These are phyloP conservation scores for Episyrphus balteatus DNA, from an alignment of 1,140 invertebrate species.

Conservation along the genomic window DNA sequence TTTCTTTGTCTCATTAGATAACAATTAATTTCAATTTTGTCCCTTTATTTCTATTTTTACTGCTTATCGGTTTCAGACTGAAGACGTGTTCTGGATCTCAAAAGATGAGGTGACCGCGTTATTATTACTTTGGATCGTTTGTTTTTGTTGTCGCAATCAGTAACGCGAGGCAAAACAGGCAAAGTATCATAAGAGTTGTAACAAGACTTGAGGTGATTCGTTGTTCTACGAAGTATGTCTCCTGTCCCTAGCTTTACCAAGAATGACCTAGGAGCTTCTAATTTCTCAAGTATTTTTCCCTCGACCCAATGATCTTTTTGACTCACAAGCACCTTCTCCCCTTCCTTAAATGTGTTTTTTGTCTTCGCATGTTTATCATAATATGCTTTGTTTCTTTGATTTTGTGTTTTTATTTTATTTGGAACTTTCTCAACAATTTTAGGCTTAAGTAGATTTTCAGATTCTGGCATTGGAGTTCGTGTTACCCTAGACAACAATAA, in stretches of 20 bases:
- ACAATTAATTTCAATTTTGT: too few species aligned
- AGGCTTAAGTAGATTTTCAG: background rate
- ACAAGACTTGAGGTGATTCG: background rate
- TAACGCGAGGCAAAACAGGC: too few species aligned
- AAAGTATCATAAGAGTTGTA: background rate
- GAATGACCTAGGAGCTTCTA: background rate
- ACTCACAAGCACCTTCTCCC: background rate
- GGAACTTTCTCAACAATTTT: background rate
- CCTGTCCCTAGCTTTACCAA: background rate
- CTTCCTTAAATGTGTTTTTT: background rate
- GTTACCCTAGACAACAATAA: slow-evolving; percentile 8
- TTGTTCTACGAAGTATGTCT: background rate
- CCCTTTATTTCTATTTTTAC: too few species aligned
- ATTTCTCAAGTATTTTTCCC: background rate
- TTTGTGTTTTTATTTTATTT: background rate
- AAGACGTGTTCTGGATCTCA: too few species aligned
- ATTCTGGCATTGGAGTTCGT: slow-evolving; percentile 8
- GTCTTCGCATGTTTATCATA: background rate
- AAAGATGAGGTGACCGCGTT: too few species aligned
- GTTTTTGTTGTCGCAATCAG: too few species aligned
- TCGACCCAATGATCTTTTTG: background rate
- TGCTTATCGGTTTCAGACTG: too few species aligned
- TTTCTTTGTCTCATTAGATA: too few species aligned
- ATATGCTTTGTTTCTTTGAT: background rate
- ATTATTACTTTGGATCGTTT: too few species aligned